phyloP scores from a whole-genome alignment of 1,140 invertebrate genomes.

The Apis dorsata region DNA sequence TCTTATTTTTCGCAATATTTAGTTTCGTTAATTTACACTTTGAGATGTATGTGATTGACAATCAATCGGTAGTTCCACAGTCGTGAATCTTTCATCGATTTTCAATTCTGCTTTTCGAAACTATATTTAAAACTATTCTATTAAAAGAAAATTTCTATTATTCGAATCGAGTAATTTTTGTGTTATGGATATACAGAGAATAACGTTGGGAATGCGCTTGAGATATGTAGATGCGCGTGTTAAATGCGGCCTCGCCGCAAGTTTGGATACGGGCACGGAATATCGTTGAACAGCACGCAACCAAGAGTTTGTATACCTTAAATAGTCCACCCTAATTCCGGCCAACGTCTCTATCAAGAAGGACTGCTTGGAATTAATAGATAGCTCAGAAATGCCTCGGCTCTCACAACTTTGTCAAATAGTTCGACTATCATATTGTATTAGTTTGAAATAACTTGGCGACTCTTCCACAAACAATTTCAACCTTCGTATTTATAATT shows the following conservation, averaged over 20 bases:
- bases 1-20: background rate
- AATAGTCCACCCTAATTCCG: conserved; percentile 66
- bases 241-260: conserved; percentile 60
- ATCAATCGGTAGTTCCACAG: background rate
- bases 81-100: background rate
- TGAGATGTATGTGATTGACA: background rate
- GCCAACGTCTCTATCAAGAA: conserved; percentile 67
- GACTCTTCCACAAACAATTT: background rate
- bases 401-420: background rate
- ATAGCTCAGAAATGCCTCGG: conserved; percentile 1
- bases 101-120: no score
- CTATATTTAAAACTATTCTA: no score
- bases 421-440: background rate
- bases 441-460: background rate
- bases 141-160: background rate
- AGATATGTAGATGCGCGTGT: conserved; percentile 37
- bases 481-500: no score
- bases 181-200: background rate
- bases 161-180: background rate
- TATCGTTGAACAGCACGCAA: conserved; percentile 64
- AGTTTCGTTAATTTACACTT: background rate
- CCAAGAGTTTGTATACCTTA: conserved; percentile 53
- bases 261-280: conserved; percentile 61
- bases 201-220: no score
- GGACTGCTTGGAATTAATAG: conserved; percentile 31